Base-by-base conservation (phyloP, 2,888 invertebrate species). In the Dryocosmus kuriphilus region DNA sequence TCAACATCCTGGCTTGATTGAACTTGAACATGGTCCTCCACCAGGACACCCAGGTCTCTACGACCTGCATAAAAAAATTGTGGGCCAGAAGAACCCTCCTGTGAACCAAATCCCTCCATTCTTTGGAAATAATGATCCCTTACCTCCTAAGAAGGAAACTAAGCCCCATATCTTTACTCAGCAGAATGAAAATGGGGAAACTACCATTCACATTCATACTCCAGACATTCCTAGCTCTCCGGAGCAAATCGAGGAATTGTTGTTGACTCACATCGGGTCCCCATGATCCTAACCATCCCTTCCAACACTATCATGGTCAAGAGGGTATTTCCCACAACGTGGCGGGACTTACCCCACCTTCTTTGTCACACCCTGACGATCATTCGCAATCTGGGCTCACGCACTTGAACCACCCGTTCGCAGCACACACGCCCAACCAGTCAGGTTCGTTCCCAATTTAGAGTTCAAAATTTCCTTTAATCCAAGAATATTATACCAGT, bases 181-280 rank as follows among this genome's bases (percentile, higher is more conserved):
- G 74, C 89, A 89, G 82, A 86, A 89, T 80, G 90, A 90, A 73
- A 87, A 90, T 73, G 91, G 90, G 8, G 89, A 90, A 67, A 90
- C 89, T 0, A 90, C 89, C 1, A 91, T 90, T 85, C 90, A 90
- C 78, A 85, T 91, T 24, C 90, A 90, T 76, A 86, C 90, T 9
- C 83, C 90, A n/a, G 87, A 89, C 78, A 83, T 90, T 73, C 90
- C 90, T 0, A 89, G 80, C 74, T 87, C 90, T 35, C 89, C 88
- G 0, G 89, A 89, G 76, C 91, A 91, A 79, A 89, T 92, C 74
- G 90, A 92, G 75, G 90, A 92, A 79, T 81, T 89, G n/a, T 83
- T 92, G 35, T 83, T 92, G 60, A 89, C 89, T 1, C 92, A 92
- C 77, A 89, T 92, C 55, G 87, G 87, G 88, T 24, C 89, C 91